Percentiles rank a stretch among this genome's conserved stretches.
Conservation (phyloP, 2,797 vertebrate species). For the Cryptoprocta ferox region DNA sequence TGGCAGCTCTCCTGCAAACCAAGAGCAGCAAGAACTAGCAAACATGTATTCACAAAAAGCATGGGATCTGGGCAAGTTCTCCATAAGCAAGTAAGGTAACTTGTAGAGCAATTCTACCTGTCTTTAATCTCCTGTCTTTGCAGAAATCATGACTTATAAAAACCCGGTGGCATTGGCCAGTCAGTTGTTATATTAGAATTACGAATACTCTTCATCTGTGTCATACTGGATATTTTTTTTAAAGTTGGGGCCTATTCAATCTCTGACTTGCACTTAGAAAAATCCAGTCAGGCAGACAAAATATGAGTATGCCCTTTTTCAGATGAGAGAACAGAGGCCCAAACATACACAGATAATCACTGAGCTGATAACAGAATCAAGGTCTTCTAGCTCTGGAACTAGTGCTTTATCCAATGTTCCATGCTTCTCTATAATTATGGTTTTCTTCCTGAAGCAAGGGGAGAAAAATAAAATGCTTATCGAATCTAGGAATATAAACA, state of each 20-base stretch:
- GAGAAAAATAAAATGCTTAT: not conserved
- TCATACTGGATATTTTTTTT: not conserved
- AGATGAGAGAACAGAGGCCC: not conserved
- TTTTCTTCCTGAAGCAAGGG: not conserved
- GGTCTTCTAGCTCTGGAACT: not conserved
- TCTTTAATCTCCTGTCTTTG: not conserved
- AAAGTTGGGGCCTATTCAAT: not conserved
- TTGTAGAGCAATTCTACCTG: not conserved
- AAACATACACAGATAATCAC: not conserved
- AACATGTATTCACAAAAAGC: not conserved
- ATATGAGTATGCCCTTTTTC: not conserved
- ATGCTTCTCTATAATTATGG: not conserved
- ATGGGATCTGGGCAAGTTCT: not conserved
- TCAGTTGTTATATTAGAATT: not conserved
- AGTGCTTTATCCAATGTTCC: not conserved
- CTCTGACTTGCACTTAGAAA: conserved; percentile 27
- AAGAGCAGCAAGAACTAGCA: not conserved
- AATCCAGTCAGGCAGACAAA: not conserved
- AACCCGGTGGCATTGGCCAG: not conserved
- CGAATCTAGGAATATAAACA: not conserved
- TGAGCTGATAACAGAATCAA: not conserved
- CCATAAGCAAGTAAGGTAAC: not conserved
- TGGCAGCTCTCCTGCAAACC: not conserved
- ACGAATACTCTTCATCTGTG: not conserved
- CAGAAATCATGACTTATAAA: not conserved